Conservation (phyloP, 1,140 invertebrate genomes). For the Drosophila asahinai region DNA sequence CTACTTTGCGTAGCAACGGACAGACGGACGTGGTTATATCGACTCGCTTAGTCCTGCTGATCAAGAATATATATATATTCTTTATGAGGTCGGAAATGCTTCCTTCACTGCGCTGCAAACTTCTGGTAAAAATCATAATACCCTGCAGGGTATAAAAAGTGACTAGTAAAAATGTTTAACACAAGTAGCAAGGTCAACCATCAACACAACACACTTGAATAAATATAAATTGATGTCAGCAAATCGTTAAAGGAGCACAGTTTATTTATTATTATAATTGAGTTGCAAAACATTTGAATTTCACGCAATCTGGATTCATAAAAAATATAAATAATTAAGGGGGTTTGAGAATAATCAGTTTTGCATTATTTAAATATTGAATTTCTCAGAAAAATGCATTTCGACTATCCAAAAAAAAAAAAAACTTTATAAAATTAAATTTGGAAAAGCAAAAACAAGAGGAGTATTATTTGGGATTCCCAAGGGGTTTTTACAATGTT, state of each 20-base stretch:
- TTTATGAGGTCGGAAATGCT: no score
- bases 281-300: conserved; percentile 6
- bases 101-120: no score
- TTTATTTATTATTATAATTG: conserved; percentile 15
- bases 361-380: conserved; percentile 4
- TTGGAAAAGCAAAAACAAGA: no score
- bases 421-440: not conserved
- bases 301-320: not conserved
- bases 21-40: no score
- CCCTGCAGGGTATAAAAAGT: not conserved
- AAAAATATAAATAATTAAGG: conserved; percentile 2
- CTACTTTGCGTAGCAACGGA: no score
- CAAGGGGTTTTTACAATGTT: not conserved
- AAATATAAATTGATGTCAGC: not conserved
- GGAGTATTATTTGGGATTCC: not conserved
- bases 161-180: not conserved
- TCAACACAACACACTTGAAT: not conserved
- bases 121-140: no score
- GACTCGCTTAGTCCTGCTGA: no score
- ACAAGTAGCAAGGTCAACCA: not conserved
- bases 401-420: not conserved
- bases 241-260: not conserved
- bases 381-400: not conserved
- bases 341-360: not conserved
- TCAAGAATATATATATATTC: no score